A percentile compares a stretch with the other conserved stretches of the same genome.
These are phyloP conservation scores for Apogon talboti DNA, from an alignment of 2,797 vertebrate genomes.

Conservation along the genomic window DNA sequence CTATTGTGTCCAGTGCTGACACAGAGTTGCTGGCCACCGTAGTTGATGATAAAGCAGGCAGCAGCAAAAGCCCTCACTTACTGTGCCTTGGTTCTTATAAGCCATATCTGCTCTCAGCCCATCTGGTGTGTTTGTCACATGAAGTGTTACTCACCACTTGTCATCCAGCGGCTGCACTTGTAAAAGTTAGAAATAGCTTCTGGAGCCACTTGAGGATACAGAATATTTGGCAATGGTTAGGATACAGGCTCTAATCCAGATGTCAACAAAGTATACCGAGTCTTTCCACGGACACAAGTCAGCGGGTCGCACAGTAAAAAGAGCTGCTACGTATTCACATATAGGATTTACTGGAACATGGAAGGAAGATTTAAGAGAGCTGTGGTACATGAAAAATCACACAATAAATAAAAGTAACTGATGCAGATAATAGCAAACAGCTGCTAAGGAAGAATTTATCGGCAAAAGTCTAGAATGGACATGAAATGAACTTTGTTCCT, in stretches of 20 bases:
- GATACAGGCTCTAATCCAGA: slow-evolving; percentile 27
- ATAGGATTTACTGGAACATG: neutral
- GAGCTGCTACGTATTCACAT: neutral
- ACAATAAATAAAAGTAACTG: neutral
- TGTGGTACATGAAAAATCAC: neutral
- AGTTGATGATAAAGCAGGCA: slow-evolving; percentile 64
- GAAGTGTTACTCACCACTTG: slow-evolving; percentile 66
- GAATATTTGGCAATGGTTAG: slow-evolving; percentile 39
- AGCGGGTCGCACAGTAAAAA: slow-evolving; percentile 30
- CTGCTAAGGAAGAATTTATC: neutral
- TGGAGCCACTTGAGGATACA: slow-evolving; percentile 43
- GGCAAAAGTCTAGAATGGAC: neutral
- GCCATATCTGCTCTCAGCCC: slow-evolving; percentile 47
- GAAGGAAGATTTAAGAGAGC: neutral
- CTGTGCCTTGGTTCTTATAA: slow-evolving; percentile 45
- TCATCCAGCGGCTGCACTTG: slow-evolving; percentile 53
- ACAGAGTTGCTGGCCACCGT: slow-evolving; percentile 52
- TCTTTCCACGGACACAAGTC: slow-evolving; percentile 30
- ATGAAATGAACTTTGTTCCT: neutral
- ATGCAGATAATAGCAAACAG: neutral
- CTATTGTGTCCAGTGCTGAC: slow-evolving; percentile 65
- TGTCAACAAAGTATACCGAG: slow-evolving; percentile 16
- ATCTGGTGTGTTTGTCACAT: slow-evolving; percentile 66
- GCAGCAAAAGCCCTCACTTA: slow-evolving; percentile 43
- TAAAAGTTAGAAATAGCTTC: slow-evolving; percentile 59